Evolutionary conservation across 1,140 invertebrate species (phyloP).

Genomic region (Medauroidea extradentata): DNA sequence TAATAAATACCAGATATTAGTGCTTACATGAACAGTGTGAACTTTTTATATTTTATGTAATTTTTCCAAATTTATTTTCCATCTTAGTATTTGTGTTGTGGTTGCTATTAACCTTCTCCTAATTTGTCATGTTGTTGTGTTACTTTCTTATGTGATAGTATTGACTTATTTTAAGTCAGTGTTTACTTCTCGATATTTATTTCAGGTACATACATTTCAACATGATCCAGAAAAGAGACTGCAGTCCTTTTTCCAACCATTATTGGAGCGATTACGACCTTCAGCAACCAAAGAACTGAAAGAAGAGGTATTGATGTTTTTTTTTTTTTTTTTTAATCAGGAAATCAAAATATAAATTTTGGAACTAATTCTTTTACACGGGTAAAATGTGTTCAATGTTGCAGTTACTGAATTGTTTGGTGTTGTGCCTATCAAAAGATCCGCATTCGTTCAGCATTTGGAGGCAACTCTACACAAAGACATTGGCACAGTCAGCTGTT

Average conservation of each 20-base stretch:
- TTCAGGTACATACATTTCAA: background rate
- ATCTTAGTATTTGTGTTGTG: too few relatives aligned
- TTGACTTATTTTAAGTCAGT: too few relatives aligned
- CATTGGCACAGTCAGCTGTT: conserved; percentile 45
- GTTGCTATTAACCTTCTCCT: too few relatives aligned
- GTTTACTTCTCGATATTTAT: too few relatives aligned
- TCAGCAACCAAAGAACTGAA: conserved; percentile 38
- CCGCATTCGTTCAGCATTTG: conserved; percentile 49
- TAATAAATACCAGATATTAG: too few relatives aligned
- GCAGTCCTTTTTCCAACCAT: conserved; percentile 42
- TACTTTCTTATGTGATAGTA: too few relatives aligned
- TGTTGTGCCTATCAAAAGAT: conserved; percentile 46
- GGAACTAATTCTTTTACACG: too few relatives aligned
- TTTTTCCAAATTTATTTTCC: too few relatives aligned
- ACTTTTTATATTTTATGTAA: too few relatives aligned
- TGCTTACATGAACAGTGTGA: too few relatives aligned
- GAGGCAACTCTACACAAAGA: conserved; percentile 50
- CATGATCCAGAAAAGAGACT: background rate
- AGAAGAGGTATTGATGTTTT: conserved; percentile 32
- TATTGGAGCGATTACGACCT: conserved; percentile 42
- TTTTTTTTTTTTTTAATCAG: background rate
- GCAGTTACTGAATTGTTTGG: conserved; percentile 39
- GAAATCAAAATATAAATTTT: background rate
- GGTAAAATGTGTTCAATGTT: background rate
- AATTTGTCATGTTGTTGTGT: too few relatives aligned